phyloP scores from a whole-genome alignment of 2,113 vertebrate species.

The Calcarius ornatus region DNA sequence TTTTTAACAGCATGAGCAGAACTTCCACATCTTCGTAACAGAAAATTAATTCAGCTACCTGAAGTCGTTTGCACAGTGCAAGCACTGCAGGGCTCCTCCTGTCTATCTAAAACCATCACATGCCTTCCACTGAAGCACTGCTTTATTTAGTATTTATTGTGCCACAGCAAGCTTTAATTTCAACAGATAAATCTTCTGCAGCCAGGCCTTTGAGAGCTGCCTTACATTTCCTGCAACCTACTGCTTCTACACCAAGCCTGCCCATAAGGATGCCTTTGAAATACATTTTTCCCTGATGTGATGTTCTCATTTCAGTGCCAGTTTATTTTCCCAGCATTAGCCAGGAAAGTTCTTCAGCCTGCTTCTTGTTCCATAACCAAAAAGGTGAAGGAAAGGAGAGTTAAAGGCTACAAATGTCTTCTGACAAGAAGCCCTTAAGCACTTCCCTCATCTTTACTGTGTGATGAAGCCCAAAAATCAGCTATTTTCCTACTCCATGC shows the following conservation, averaged over 20 bases:
- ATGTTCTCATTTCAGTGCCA: background rate
- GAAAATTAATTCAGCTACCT: background rate
- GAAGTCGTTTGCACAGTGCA: background rate
- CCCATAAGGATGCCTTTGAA: background rate
- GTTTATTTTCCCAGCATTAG: background rate
- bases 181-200: background rate
- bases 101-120: background rate
- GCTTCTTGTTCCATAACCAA: background rate
- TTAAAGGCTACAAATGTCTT: background rate
- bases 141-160: background rate
- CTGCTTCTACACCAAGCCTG: background rate
- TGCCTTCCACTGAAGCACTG: background rate
- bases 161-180: background rate
- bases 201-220: background rate
- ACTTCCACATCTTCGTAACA: background rate
- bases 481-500: background rate
- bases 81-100: background rate
- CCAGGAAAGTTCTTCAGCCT: background rate
- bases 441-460: background rate
- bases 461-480: background rate
- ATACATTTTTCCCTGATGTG: background rate
- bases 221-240: background rate
- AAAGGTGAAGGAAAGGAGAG: background rate
- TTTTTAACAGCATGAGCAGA: background rate
- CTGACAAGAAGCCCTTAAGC: background rate